Evolutionary conservation across 2,888 invertebrate genomes (phyloP).

Genomic region (Agrotis clavis): DNA sequence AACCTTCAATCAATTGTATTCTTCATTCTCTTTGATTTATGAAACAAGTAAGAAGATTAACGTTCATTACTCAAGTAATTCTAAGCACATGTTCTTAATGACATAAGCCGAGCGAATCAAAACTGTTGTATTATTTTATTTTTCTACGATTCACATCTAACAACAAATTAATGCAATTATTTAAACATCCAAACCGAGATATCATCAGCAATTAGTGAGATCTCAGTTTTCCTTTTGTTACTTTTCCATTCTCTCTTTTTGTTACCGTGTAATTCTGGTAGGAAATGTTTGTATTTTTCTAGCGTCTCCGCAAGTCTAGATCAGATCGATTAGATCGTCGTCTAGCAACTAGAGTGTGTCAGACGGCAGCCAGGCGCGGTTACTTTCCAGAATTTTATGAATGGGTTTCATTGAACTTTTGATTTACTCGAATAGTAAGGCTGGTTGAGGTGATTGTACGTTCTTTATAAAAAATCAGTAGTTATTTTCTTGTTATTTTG

Average conservation of each 20-base stretch:
- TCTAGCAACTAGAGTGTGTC: slow-evolving; percentile 61
- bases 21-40: slow-evolving; percentile 5
- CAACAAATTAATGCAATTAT: slow-evolving; percentile 49
- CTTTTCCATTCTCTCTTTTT: slow-evolving; percentile 64
- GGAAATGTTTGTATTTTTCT: slow-evolving; percentile 56
- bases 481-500: too few relatives aligned
- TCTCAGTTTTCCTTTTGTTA: slow-evolving; percentile 60
- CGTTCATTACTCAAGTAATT: too few relatives aligned
- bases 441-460: background rate
- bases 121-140: slow-evolving; percentile 13
- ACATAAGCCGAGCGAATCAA: slow-evolving; percentile 14
- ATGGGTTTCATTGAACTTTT: slow-evolving; percentile 26
- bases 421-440: slow-evolving; percentile 3
- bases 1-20: background rate
- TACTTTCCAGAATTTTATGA: slow-evolving; percentile 47
- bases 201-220: slow-evolving; percentile 64
- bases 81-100: slow-evolving; percentile 3
- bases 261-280: slow-evolving; percentile 58
- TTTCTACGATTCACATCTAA: slow-evolving; percentile 9
- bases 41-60: slow-evolving; percentile 5
- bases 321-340: slow-evolving; percentile 67
- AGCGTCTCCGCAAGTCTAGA: slow-evolving; percentile 55
- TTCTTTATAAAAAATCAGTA: background rate
- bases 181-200: slow-evolving; percentile 47
- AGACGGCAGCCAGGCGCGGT: slow-evolving; percentile 11